Evolutionary conservation across 2,797 vertebrate species (phyloP).

Genomic region (Accipiter superciliosus): DNA sequence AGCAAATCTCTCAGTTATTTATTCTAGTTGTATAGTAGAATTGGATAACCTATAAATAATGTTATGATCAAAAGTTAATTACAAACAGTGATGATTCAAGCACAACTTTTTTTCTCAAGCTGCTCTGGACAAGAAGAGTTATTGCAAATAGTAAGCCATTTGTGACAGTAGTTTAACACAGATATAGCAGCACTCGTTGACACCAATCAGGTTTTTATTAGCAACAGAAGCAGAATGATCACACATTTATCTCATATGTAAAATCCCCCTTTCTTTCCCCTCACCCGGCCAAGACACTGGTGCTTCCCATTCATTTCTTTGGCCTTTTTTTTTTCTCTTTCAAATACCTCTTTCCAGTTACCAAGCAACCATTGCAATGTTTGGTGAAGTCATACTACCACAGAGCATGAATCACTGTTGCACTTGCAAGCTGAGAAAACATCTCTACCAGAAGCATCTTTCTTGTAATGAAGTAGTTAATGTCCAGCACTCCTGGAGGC

Average conservation of each 20-base stretch:
- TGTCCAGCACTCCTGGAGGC: not conserved
- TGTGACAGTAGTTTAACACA: not conserved
- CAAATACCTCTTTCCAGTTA: constrained; percentile 14
- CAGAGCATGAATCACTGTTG: not conserved
- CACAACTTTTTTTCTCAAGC: not conserved
- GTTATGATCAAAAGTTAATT: not conserved
- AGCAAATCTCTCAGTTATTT: not conserved
- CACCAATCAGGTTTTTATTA: not conserved
- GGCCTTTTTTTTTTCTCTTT: not conserved
- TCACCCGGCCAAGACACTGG: not conserved
- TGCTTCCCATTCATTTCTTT: constrained; percentile 9
- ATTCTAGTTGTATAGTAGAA: not conserved
- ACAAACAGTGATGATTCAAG: not conserved
- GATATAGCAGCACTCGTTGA: not conserved
- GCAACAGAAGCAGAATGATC: not conserved
- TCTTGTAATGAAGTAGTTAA: not conserved
- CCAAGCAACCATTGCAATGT: constrained; percentile 28
- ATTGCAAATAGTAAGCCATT: not conserved
- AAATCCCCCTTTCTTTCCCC: not conserved
- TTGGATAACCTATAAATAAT: not conserved
- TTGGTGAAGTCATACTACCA: not conserved
- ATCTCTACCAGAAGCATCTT: not conserved
- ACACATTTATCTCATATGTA: not conserved
- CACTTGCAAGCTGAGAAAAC: not conserved
- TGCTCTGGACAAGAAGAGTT: not conserved